Evolutionary conservation across 92 coral and sea anemone species (phyloP), one percentile per base, ranked within the genome.

Genomic region (Pocillopora meandrina): DNA sequence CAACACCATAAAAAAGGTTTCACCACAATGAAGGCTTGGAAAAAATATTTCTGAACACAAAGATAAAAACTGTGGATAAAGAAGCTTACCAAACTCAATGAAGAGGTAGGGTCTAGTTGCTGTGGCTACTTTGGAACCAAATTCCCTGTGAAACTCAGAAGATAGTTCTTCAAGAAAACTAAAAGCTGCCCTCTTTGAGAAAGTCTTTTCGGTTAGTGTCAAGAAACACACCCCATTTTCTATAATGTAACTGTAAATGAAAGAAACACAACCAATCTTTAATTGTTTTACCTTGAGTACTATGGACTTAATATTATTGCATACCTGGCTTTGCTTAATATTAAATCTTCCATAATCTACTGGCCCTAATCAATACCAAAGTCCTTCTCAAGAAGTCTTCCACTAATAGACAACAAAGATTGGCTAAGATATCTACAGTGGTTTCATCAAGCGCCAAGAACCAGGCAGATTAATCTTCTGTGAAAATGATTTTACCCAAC

Each of bases 151-250:
- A 86, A 97, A 97, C 83, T 97, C 99, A 60, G 92, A 90, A 56
- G 99, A 94, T 68, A 97, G 82, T 58, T 97, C 99, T 74, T 97
- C 99, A 16, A 97, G 89, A 82, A 83, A 97, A 61, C 99, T 95
- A 83, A 97, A 97, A 60, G 99, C 99, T 64, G 98, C 95, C 88
- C 99, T 89, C 75, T 95, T 97, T 74, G 99, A 95, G 78, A 97
- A 97, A 55, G 95, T 76, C 87, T 94, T 94, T 73, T 97, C 99
- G 68, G 96, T 85, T 60, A 97, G 84, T 4, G 99, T 97, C 80
- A 97, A 90, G 84, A 90, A 97, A 87, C 99, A 97, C 36, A 97
- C 94, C 47, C 98, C 98, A 91, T 88, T 92, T 68, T 97, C 98
- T 72, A 97, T 87, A 70, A 97, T 69, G 84, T 97, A 97, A 78